Percentiles rank a stretch among this genome's conserved stretches.
phyloP scores from a whole-genome alignment of 2,113 vertebrate species.

The Leptodactylus fuscus region DNA sequence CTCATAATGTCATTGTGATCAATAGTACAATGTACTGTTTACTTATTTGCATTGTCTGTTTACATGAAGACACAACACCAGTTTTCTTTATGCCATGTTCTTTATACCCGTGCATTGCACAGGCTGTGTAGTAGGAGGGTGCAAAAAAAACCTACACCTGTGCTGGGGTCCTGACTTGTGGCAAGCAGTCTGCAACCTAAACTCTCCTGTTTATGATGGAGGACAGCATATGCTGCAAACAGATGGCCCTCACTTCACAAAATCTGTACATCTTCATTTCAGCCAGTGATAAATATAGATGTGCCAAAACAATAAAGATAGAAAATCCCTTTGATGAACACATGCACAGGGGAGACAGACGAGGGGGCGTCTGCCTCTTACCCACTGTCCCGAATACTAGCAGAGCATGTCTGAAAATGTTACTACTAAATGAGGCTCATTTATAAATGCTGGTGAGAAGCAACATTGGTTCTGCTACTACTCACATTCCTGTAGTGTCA shows the following conservation, averaged over 20 bases:
- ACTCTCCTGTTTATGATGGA: conserved; percentile 39
- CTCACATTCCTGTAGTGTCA: neutral
- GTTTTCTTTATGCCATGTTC: neutral
- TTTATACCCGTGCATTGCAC: neutral
- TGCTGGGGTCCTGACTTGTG: conserved; percentile 17
- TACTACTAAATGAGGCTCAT: conserved; percentile 36
- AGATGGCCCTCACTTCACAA: conserved; percentile 37
- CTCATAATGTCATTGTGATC: neutral
- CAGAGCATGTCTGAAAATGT: conserved; percentile 45
- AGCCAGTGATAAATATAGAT: conserved; percentile 46
- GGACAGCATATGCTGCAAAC: conserved; percentile 46
- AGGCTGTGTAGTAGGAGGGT: neutral
- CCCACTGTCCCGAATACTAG: conserved; percentile 25
- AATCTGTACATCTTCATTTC: conserved; percentile 44
- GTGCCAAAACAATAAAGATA: conserved; percentile 16
- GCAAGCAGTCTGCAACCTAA: neutral
- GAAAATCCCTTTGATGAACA: conserved; percentile 36
- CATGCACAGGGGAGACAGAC: conserved; percentile 44
- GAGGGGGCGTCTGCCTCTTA: conserved; percentile 19
- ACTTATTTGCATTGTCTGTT: neutral
- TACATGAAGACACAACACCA: neutral
- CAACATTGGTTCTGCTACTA: neutral
- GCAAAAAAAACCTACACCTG: neutral
- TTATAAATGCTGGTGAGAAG: neutral
- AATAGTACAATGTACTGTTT: neutral